A percentile compares a stretch with the other conserved stretches of the same genome.
phyloP scores from a whole-genome alignment of 2,797 vertebrate species.

The Echeneis naucrates region DNA sequence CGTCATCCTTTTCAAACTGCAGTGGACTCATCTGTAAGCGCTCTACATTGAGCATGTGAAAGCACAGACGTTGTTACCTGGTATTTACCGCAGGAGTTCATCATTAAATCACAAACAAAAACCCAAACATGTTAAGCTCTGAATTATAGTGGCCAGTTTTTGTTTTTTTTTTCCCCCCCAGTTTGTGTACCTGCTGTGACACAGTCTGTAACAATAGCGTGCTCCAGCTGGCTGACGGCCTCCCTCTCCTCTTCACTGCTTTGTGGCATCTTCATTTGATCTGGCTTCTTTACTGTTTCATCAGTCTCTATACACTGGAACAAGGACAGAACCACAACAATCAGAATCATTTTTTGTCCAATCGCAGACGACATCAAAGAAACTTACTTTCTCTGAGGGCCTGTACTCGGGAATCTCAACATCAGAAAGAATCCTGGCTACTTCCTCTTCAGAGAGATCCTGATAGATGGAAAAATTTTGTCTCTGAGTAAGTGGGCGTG shows the following conservation, averaged over 20 bases:
- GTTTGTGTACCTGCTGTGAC: slow-evolving; percentile 85
- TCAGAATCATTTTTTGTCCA: not conserved
- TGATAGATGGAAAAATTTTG: slow-evolving; percentile 54
- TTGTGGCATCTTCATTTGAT: slow-evolving; percentile 87
- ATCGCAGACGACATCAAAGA: not conserved
- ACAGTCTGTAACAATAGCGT: slow-evolving; percentile 83
- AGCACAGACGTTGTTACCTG: not conserved
- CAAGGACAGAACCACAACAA: slow-evolving; percentile 13
- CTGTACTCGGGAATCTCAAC: slow-evolving; percentile 92
- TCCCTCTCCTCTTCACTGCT: slow-evolving; percentile 96
- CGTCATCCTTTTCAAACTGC: slow-evolving; percentile 96
- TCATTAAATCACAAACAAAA: not conserved
- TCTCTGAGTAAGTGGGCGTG: not conserved
- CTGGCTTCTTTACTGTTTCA: slow-evolving; percentile 93
- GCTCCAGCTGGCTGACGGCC: slow-evolving; percentile 90
- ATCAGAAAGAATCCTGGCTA: slow-evolving; percentile 85
- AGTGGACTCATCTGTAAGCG: slow-evolving; percentile 88
- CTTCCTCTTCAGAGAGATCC: slow-evolving; percentile 88
- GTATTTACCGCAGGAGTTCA: not conserved
- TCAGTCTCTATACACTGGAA: slow-evolving; percentile 94
- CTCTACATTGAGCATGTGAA: slow-evolving; percentile 72
- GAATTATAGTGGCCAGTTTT: not conserved
- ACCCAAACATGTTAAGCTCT: not conserved
- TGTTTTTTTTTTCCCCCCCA: not conserved
- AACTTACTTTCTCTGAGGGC: slow-evolving; percentile 92